phyloP scores from a whole-genome alignment of 2,888 invertebrate species.

The Stomorhina lunata region DNA sequence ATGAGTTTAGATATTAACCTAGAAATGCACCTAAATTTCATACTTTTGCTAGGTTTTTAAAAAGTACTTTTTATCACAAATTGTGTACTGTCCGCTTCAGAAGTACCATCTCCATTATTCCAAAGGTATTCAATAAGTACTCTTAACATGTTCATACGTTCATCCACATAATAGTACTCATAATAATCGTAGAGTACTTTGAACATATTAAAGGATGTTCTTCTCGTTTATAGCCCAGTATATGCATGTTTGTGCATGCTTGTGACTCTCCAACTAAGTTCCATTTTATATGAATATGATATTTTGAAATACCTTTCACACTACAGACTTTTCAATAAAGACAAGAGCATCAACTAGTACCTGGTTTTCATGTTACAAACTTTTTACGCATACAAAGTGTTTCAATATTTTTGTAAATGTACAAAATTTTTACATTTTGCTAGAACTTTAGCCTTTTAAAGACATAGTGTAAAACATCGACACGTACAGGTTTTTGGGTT shows the following conservation, averaged over 20 bases:
- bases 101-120: no score
- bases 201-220: conserved; percentile 38
- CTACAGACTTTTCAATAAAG: conserved; percentile 37
- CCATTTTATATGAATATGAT: conserved; percentile 27
- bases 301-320: conserved; percentile 27
- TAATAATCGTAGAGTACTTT: conserved; percentile 45
- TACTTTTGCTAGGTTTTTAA: no score
- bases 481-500: no score
- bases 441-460: no score
- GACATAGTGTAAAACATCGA: no score
- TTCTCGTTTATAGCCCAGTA: background rate
- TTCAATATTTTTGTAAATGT: no score
- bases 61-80: background rate
- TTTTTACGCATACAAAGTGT: conserved; percentile 63
- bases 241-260: background rate
- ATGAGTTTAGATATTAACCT: no score
- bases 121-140: conserved; percentile 9
- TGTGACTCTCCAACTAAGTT: background rate
- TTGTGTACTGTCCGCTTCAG: no score
- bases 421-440: no score
- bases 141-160: background rate
- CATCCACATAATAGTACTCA: conserved; percentile 35
- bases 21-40: no score
- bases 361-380: conserved; percentile 49
- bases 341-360: background rate